Evolutionary conservation across 2,888 invertebrate genomes (phyloP), one percentile per base, ranked within the genome.

Genomic region (Aphrophora alni): DNA sequence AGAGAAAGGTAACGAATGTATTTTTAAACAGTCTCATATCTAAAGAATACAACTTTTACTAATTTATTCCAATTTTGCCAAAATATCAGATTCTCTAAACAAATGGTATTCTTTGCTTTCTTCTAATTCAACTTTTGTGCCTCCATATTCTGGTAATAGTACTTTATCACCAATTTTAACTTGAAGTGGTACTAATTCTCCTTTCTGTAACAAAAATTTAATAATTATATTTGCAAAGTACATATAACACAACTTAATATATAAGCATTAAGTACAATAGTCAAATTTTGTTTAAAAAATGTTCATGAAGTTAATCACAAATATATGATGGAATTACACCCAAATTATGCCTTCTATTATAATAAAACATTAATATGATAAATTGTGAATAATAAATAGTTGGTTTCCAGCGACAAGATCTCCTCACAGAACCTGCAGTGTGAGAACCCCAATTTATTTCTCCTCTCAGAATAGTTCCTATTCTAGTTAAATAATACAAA

Each of bases 141-240:
- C 99, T 82, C 99, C 99, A 89, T 97, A 99, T 90, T 99, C 99
- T 0, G 99, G 99, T 76, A 99, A 91, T 79, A 99, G 91, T 12
- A 99, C 99, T 87, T 92, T 93, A 88, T 99, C 99, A 79, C 99
- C 99, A 83, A 95, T 94, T 89, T 95, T 93, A 8, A 99, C 95
- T 84, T 92, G 90, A 72, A 95, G 89, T 77, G 97, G 95, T 86
- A 97, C 90, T 85, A 93, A 91, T 4, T 93, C 93, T 81, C 98
- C 98, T 88, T 93, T 93, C 91, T 97, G 88, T 33, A 89, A 90
- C 84, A 68, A 59, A 83, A 83, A 84, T 84, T 75, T 7, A 73
- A 73, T n/a, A 26, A 24, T 68, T 21, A 4, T 68, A 68, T 21
- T 24, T n/a, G n/a, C n/a, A n/a, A n/a, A n/a, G 14, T 44, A 44